These are phyloP conservation scores for Acrossocheilus fasciatus DNA, from an alignment of 2,797 vertebrate species.

Conservation along the genomic window DNA sequence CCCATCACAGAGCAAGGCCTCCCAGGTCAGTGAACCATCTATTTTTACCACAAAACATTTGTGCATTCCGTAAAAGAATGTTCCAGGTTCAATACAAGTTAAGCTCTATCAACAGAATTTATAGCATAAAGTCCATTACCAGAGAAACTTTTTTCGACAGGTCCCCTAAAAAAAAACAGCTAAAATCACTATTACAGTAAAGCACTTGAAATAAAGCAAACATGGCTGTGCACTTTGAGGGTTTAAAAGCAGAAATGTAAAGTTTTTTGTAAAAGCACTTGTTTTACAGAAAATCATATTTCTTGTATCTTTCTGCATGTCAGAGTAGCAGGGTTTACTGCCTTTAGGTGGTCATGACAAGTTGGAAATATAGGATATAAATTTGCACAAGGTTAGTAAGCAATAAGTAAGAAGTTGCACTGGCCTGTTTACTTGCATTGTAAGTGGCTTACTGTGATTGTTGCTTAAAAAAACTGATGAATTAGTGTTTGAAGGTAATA, in stretches of 20 bases:
- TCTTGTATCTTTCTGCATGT: neutral
- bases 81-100: slow-evolving; percentile 2
- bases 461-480: neutral
- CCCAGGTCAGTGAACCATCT: slow-evolving; percentile 74
- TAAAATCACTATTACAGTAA: neutral
- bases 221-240: too few relatives aligned
- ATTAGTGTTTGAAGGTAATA: neutral
- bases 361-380: neutral
- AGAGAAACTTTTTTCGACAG: neutral
- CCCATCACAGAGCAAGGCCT: slow-evolving; percentile 74
- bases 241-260: too few relatives aligned
- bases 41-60: neutral
- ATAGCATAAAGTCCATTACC: neutral
- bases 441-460: neutral
- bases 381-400: neutral
- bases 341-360: neutral
- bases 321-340: neutral
- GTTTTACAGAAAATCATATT: neutral
- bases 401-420: neutral
- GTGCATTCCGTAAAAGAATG: neutral
- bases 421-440: neutral
- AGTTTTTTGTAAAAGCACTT: neutral
- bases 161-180: neutral
- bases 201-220: too few relatives aligned
- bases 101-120: neutral